Percentiles rank a stretch among this genome's conserved stretches.
phyloP scores from a whole-genome alignment of 2,888 invertebrate species.

The Agelastica alni region DNA sequence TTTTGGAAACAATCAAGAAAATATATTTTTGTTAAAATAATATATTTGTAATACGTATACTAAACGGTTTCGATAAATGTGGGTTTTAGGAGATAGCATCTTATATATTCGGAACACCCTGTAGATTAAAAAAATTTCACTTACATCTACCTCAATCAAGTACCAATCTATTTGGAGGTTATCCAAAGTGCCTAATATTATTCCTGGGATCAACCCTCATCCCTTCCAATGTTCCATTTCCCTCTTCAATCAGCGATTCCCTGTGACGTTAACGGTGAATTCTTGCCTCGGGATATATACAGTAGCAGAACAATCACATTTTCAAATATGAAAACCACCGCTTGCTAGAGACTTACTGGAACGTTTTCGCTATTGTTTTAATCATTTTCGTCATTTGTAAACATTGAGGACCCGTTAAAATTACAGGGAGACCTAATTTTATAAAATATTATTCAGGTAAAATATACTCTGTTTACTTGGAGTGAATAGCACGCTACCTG shows the following conservation, averaged over 20 bases:
- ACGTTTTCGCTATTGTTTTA: slow-evolving; percentile 12
- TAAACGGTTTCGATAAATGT: too few relatives aligned
- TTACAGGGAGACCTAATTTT: too few relatives aligned
- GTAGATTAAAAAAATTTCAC: slow-evolving; percentile 15
- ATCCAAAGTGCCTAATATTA: slow-evolving; percentile 18
- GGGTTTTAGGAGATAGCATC: too few relatives aligned
- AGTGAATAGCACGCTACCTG: too few relatives aligned
- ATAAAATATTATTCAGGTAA: too few relatives aligned
- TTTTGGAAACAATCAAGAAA: too few relatives aligned
- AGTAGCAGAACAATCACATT: slow-evolving; percentile 18
- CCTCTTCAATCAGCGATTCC: not conserved
- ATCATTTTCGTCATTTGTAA: too few relatives aligned
- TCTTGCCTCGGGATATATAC: slow-evolving; percentile 19
- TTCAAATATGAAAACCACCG: slow-evolving; percentile 12
- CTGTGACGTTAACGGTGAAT: slow-evolving; percentile 7
- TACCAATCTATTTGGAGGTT: slow-evolving; percentile 22
- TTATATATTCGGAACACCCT: too few relatives aligned
- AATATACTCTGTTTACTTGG: too few relatives aligned
- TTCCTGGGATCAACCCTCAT: slow-evolving; percentile 16
- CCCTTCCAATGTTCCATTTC: slow-evolving; percentile 10
- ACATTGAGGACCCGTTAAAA: too few relatives aligned
- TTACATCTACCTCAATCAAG: slow-evolving; percentile 21
- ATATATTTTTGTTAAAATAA: too few relatives aligned
- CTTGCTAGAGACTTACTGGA: not conserved
- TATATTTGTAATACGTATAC: too few relatives aligned